A percentile compares a stretch with the other conserved stretches of the same genome.
Conservation (phyloP, 2,888 invertebrate species). For the Drosophila recens region DNA sequence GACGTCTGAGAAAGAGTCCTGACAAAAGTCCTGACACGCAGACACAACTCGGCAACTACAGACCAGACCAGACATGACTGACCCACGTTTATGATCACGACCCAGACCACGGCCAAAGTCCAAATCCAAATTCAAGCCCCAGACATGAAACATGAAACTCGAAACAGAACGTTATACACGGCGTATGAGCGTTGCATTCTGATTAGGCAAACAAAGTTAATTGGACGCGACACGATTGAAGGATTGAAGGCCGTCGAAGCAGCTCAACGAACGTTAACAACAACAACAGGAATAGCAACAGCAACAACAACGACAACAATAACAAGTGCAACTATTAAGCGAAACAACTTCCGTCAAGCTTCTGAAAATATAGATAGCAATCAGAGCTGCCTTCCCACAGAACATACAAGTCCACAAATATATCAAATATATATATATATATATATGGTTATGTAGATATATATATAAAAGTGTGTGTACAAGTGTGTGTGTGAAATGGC, state of each 20-base stretch:
- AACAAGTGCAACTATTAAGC: slow-evolving; percentile 33
- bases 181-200: slow-evolving; percentile 67
- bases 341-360: slow-evolving; percentile 33
- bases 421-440: neutral
- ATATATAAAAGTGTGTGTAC: neutral
- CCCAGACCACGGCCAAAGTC: neutral
- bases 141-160: slow-evolving; percentile 1
- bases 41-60: slow-evolving; percentile 43
- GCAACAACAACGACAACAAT: neutral
- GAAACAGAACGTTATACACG: slow-evolving; percentile 12
- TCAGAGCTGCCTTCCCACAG: slow-evolving; percentile 18
- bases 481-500: slow-evolving; percentile 1
- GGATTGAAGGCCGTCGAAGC: slow-evolving; percentile 48
- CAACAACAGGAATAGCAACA: slow-evolving; percentile 1
- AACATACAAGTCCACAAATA: neutral
- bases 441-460: neutral
- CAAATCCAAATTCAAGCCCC: neutral
- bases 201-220: slow-evolving; percentile 79
- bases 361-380: slow-evolving; percentile 25
- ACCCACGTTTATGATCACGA: slow-evolving; percentile 12
- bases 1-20: slow-evolving; percentile 29
- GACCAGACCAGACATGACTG: slow-evolving; percentile 51
- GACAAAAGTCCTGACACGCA: slow-evolving; percentile 64
- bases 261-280: slow-evolving; percentile 29
- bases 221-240: slow-evolving; percentile 64